Conservation (phyloP, 1,140 invertebrate species). For the Nylanderia fulva region DNA sequence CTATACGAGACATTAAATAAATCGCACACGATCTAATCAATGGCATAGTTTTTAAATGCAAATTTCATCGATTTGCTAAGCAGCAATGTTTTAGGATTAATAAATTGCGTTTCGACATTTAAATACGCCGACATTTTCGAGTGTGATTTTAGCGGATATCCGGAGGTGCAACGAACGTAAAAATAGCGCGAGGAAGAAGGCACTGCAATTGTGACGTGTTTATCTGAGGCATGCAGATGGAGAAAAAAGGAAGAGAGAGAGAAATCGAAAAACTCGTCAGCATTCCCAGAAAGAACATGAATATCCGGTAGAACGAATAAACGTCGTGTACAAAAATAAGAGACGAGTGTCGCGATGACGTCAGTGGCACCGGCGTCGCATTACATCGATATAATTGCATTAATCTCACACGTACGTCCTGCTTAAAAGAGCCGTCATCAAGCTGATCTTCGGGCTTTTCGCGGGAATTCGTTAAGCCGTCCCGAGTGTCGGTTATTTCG, state of each 20-base stretch:
- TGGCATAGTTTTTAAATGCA: neutral
- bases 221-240: slow-evolving; percentile 43
- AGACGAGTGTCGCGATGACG: slow-evolving; percentile 67
- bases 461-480: slow-evolving; percentile 41
- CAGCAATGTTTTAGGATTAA: neutral
- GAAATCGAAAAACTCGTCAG: slow-evolving; percentile 65
- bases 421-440: slow-evolving; percentile 63
- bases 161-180: slow-evolving; percentile 47
- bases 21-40: neutral
- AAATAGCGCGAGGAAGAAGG: neutral
- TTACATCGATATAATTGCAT: slow-evolving; percentile 79
- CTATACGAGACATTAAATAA: neutral
- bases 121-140: neutral
- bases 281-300: slow-evolving; percentile 77
- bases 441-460: slow-evolving; percentile 53
- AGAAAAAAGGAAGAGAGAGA: slow-evolving; percentile 55
- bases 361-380: slow-evolving; percentile 75
- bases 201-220: slow-evolving; percentile 18
- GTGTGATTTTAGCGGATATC: slow-evolving; percentile 44
- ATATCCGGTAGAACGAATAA: slow-evolving; percentile 73
- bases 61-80: neutral
- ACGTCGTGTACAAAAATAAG: slow-evolving; percentile 56
- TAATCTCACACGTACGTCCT: slow-evolving; percentile 69
- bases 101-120: neutral
- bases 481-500: slow-evolving; percentile 7